phyloP scores from a whole-genome alignment of 1,140 invertebrate genomes.

The Papilio dardanus region DNA sequence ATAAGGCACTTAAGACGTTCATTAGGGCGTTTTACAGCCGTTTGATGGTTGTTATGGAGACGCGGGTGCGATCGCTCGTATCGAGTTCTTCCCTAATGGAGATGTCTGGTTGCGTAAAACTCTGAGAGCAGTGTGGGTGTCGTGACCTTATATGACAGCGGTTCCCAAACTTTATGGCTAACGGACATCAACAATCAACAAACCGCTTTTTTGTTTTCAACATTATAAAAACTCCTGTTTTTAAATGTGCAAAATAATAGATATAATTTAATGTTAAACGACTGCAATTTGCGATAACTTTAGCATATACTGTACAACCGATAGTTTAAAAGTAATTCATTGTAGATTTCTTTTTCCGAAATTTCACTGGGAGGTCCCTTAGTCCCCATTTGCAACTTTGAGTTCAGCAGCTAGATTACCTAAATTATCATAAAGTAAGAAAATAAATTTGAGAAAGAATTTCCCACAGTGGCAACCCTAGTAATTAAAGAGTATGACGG shows the following conservation, averaged over 20 bases:
- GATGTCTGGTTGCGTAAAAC: conserved; percentile 72
- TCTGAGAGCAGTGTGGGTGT: conserved; percentile 61
- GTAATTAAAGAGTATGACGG: not conserved
- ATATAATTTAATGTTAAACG: too few relatives aligned
- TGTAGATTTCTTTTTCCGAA: too few relatives aligned
- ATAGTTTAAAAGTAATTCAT: too few relatives aligned
- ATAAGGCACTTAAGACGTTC: conserved; percentile 78
- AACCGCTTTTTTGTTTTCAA: not conserved
- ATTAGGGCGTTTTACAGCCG: conserved; percentile 67
- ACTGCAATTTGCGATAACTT: too few relatives aligned
- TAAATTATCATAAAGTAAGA: too few relatives aligned
- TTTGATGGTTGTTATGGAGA: conserved; percentile 72
- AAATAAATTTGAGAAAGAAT: not conserved
- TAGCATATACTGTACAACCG: too few relatives aligned
- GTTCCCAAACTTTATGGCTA: not conserved
- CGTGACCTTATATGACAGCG: conserved; percentile 45
- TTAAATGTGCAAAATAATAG: too few relatives aligned
- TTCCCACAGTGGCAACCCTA: conserved; percentile 6
- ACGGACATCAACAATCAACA: not conserved
- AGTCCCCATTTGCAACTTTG: too few relatives aligned
- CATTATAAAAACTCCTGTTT: too few relatives aligned
- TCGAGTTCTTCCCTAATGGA: conserved; percentile 69
- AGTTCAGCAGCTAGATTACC: too few relatives aligned
- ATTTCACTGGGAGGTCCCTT: too few relatives aligned
- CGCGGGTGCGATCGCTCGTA: conserved; percentile 57